These are phyloP conservation scores for Phycodurus eques DNA, from an alignment of 2,113 vertebrate species.

Conservation along the genomic window DNA sequence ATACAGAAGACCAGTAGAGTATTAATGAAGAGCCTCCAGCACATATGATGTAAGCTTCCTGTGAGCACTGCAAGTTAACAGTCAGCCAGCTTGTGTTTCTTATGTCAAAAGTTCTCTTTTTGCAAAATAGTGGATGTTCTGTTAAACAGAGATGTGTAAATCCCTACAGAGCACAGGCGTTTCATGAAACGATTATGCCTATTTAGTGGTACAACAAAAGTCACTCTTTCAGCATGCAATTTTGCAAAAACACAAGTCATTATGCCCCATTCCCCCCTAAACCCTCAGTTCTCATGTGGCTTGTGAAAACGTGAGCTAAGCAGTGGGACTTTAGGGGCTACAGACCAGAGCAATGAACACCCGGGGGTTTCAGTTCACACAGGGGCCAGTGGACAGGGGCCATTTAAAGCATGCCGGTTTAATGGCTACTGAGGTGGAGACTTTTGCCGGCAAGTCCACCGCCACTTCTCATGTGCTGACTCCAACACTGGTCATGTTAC, in stretches of 20 bases:
- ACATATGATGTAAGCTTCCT: constrained; percentile 21
- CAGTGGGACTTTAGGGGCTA: constrained; percentile 31
- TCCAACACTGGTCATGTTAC: constrained; percentile 46
- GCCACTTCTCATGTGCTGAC: constrained; percentile 24
- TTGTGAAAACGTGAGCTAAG: constrained; percentile 60
- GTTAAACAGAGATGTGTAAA: constrained; percentile 23
- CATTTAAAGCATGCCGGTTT: constrained; percentile 57
- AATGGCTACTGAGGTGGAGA: constrained; percentile 39
- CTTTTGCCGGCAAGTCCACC: constrained; percentile 20
- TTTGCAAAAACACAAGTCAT: constrained; percentile 25
- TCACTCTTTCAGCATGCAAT: constrained; percentile 16
- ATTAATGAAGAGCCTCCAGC: constrained; percentile 34
- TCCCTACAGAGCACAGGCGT: neutral
- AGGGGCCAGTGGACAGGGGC: constrained; percentile 61
- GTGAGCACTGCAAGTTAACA: constrained; percentile 31
- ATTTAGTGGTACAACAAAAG: constrained; percentile 26
- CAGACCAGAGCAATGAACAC: constrained; percentile 40
- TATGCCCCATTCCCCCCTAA: constrained; percentile 19
- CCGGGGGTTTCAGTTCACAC: constrained; percentile 64
- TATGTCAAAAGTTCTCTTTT: constrained; percentile 18
- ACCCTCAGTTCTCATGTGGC: constrained; percentile 35
- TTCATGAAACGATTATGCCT: constrained; percentile 9
- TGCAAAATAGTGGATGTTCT: constrained; percentile 30
- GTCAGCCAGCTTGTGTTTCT: constrained; percentile 15
- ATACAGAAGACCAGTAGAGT: constrained; percentile 40